These are phyloP conservation scores for Ateles fusciceps DNA, from an alignment of 2,797 vertebrate genomes.

Conservation along the genomic window DNA sequence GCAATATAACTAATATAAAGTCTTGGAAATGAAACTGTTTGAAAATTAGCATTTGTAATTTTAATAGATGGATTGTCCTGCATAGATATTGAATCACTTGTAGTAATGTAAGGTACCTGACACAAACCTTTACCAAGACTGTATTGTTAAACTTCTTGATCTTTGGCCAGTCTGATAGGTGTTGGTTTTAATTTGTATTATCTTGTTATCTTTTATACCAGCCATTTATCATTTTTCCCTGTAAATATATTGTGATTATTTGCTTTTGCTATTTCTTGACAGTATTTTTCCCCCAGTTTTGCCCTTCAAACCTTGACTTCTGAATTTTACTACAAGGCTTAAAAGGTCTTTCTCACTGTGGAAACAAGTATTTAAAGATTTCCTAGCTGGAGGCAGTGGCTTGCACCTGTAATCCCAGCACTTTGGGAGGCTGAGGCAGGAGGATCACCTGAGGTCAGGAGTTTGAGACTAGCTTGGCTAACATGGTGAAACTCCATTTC, in stretches of 20 bases:
- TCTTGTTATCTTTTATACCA: not conserved
- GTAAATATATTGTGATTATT: not conserved
- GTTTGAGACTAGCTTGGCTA: no score
- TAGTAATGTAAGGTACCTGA: not conserved
- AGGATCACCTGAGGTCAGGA: no score
- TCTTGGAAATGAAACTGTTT: not conserved
- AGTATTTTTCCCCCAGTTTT: not conserved
- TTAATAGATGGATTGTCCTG: not conserved
- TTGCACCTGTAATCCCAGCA: no score
- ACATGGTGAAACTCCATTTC: no score
- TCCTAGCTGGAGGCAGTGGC: no score
- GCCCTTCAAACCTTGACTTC: not conserved
- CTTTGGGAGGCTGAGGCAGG: no score
- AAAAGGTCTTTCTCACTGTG: not conserved
- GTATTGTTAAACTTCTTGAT: not conserved
- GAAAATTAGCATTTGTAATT: not conserved
- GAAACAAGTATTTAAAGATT: not conserved
- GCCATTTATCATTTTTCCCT: not conserved
- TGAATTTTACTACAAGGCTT: not conserved
- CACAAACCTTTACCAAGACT: not conserved
- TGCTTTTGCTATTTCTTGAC: not conserved
- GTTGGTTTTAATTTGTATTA: not conserved
- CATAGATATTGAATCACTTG: not conserved
- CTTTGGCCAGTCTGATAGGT: not conserved
- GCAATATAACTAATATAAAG: not conserved